Evolutionary conservation across 2,797 vertebrate species (phyloP).

Genomic region (Antrozous pallidus): DNA sequence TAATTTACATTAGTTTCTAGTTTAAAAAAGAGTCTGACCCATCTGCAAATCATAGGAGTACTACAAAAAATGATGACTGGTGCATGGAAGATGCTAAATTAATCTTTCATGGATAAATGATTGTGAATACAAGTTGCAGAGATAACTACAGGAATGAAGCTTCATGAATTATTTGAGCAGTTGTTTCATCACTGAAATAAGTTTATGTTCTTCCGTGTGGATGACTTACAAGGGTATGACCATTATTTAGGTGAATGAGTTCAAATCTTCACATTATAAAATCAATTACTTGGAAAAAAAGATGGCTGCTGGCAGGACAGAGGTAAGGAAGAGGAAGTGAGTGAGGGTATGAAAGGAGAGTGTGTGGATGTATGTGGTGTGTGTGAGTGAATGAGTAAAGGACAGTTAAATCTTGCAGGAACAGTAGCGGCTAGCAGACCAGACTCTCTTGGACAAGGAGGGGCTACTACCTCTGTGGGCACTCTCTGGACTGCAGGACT

Average conservation of each 20-base stretch:
- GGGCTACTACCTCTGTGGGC: no score
- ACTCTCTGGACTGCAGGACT: no score
- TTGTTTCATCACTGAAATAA: not conserved
- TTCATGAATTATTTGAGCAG: conserved; percentile 24
- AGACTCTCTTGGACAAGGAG: no score
- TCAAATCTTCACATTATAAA: conserved; percentile 30
- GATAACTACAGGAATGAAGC: not conserved
- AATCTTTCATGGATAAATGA: not conserved
- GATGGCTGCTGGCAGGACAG: no score
- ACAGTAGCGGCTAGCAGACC: no score
- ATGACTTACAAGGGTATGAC: not conserved
- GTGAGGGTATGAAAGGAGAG: no score
- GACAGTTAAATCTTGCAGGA: no score
- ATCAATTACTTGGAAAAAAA: no score
- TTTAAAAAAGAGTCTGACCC: not conserved
- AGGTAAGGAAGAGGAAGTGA: no score
- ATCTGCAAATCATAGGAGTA: not conserved
- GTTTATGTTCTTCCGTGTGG: conserved; percentile 6
- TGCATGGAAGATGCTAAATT: not conserved
- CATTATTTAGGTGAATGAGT: not conserved
- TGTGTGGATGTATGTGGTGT: no score
- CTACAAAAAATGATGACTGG: not conserved
- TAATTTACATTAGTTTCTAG: not conserved
- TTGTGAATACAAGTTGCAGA: not conserved
- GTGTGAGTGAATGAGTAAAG: no score